Conservation (phyloP, 1,140 invertebrate species). For the Notospermus geniculatus region DNA sequence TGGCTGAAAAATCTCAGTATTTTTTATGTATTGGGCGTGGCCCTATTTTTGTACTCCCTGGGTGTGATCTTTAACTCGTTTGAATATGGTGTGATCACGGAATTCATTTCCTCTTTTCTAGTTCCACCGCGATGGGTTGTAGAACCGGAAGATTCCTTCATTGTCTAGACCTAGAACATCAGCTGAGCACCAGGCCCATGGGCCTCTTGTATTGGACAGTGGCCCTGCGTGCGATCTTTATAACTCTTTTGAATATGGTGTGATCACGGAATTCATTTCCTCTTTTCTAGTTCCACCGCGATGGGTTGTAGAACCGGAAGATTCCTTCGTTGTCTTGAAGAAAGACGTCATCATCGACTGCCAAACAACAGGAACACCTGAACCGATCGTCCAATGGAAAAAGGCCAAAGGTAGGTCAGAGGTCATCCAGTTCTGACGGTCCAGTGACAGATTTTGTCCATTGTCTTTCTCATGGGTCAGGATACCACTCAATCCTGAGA, state of each 20-base stretch:
- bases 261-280: background rate
- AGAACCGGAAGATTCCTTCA: slow-evolving; percentile 91
- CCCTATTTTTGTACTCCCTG: too few species aligned
- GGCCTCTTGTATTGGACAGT: too few species aligned
- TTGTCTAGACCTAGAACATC: slow-evolving; percentile 88
- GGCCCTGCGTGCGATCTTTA: too few species aligned
- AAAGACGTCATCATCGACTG: slow-evolving; percentile 90
- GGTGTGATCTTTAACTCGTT: too few species aligned
- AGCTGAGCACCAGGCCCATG: too few species aligned
- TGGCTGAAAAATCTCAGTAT: too few species aligned
- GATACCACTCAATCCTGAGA: too few species aligned
- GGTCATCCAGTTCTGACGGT: too few species aligned
- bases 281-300: slow-evolving; percentile 79
- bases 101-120: slow-evolving; percentile 51
- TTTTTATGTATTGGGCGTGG: too few species aligned
- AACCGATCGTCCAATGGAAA: slow-evolving; percentile 91
- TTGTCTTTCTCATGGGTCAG: too few species aligned
- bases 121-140: slow-evolving; percentile 95
- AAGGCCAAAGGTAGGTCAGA: slow-evolving; percentile 57
- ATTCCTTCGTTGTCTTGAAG: slow-evolving; percentile 91
- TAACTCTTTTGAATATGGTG: background rate
- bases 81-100: background rate
- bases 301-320: slow-evolving; percentile 93
- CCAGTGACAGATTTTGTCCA: too few species aligned
- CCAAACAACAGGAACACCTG: slow-evolving; percentile 92